These are phyloP conservation scores for Columbina picui DNA, from an alignment of 2,113 vertebrate species.

Conservation along the genomic window DNA sequence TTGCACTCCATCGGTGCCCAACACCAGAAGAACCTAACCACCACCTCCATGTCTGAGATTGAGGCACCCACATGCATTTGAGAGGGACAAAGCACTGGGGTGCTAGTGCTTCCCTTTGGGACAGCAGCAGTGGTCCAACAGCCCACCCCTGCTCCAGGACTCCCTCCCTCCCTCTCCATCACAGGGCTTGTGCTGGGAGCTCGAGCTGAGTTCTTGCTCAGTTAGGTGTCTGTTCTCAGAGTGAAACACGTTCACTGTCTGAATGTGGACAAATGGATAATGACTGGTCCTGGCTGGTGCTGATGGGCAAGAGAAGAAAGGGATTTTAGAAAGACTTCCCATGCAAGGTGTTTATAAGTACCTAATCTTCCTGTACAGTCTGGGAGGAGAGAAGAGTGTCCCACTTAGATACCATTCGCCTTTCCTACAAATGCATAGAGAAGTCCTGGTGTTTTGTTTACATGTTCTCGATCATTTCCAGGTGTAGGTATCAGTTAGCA, in stretches of 20 bases:
- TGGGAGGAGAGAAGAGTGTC: not conserved
- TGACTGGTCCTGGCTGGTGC: not conserved
- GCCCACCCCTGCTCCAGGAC: not conserved
- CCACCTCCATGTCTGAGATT: not conserved
- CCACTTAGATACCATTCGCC: not conserved
- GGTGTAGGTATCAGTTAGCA: not conserved
- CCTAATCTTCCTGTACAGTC: not conserved
- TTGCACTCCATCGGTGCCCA: not conserved
- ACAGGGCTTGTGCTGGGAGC: rapidly evolving
- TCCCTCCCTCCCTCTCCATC: not conserved
- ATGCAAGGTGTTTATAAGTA: not conserved
- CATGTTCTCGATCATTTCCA: not conserved
- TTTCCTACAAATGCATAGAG: not conserved
- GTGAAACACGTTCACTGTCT: not conserved
- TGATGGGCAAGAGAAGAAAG: not conserved
- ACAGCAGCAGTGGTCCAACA: not conserved
- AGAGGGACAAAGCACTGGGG: not conserved
- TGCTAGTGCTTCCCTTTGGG: not conserved
- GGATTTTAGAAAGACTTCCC: not conserved
- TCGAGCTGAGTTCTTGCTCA: not conserved
- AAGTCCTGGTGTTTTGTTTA: not conserved
- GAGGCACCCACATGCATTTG: not conserved
- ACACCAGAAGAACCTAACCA: not conserved
- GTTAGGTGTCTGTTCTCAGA: not conserved
- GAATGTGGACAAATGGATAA: not conserved